These are phyloP conservation scores for Gila robusta DNA, from an alignment of 2,797 vertebrate genomes.

Conservation along the genomic window DNA sequence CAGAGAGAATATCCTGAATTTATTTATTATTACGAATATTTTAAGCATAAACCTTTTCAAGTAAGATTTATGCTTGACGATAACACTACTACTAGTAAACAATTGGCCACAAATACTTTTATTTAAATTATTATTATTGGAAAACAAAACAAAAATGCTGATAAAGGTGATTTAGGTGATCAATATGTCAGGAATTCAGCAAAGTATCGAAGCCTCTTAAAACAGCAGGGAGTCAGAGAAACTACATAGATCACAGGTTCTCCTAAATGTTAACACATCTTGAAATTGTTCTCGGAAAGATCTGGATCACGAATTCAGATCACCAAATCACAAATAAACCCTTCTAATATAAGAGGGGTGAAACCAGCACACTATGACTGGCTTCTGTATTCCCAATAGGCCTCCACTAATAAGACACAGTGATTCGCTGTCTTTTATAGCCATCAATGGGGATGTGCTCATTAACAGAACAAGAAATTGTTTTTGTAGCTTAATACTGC, in stretches of 20 bases:
- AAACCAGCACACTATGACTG: slow-evolving; percentile 26
- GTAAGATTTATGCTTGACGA: background rate
- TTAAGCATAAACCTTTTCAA: background rate
- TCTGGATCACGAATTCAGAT: slow-evolving; percentile 14
- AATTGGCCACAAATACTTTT: background rate
- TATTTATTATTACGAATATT: background rate
- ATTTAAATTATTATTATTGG: no score
- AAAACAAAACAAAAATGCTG: background rate
- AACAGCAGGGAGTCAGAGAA: slow-evolving; percentile 16
- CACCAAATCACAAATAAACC: background rate
- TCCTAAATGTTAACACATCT: background rate
- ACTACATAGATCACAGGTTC: background rate
- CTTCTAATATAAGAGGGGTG: slow-evolving; percentile 29
- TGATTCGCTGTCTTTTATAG: slow-evolving; percentile 47
- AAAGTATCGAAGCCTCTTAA: slow-evolving; percentile 6
- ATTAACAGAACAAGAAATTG: slow-evolving; percentile 34
- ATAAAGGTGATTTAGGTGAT: slow-evolving; percentile 18
- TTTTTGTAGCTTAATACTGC: slow-evolving; percentile 13
- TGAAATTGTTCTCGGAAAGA: background rate
- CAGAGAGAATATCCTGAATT: background rate
- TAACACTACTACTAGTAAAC: background rate
- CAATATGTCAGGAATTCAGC: slow-evolving; percentile 21
- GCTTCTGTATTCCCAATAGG: slow-evolving; percentile 42
- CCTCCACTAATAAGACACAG: slow-evolving; percentile 48
- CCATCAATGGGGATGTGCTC: slow-evolving; percentile 35